Base-by-base conservation (phyloP, 2,113 vertebrate species). In the Argyrosomus japonicus region DNA sequence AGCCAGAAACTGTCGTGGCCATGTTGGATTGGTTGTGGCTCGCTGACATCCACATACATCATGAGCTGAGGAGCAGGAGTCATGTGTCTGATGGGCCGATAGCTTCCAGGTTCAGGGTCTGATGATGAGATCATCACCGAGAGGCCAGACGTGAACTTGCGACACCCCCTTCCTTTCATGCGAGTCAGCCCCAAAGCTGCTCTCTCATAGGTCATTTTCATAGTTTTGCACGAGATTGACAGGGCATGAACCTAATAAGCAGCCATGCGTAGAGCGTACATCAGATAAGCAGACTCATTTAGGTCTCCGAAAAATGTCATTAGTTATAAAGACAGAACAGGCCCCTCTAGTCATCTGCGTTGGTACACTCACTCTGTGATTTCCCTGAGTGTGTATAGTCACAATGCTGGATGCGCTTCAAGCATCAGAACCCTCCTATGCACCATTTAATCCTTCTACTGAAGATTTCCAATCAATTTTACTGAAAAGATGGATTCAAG, bases 221-320 rank as follows among this genome's bases (percentile, higher is more conserved):
- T 68, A 51, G 63, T 57, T 78, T 36, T 61, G 18, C 79, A 56
- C 62, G 23, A 75, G 32, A 79, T 62, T 71, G 48, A 78, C 79
- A 60, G 51, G 32, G 29, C 40, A 45, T 67, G 65, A 69, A 61
- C 77, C 79, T 79, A 82, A 87, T 83, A 88, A 75, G 84, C 81
- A 79, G 40, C 68, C 72, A 72, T 64, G 64, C 77, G 69, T 64
- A 51, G 25, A 71, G 78, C 75, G 50, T 68, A 36, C 29, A 81
- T 89, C 70, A 84, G 84, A 92, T 90, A 81, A 85, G 83, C 47
- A 68, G 64, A 50, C 76, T 85, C 71, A 81, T 84, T 91, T 88
- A 75, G 64, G 43, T 77, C 79, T 86, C 81, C 43, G 65, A 81
- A 77, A 79, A 89, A 81, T 58, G 56, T 82, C 61, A 84, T 87